Evolutionary conservation across 2,888 invertebrate genomes (phyloP), one percentile per base, ranked within the genome.

Genomic region (Terebella lapidaria): DNA sequence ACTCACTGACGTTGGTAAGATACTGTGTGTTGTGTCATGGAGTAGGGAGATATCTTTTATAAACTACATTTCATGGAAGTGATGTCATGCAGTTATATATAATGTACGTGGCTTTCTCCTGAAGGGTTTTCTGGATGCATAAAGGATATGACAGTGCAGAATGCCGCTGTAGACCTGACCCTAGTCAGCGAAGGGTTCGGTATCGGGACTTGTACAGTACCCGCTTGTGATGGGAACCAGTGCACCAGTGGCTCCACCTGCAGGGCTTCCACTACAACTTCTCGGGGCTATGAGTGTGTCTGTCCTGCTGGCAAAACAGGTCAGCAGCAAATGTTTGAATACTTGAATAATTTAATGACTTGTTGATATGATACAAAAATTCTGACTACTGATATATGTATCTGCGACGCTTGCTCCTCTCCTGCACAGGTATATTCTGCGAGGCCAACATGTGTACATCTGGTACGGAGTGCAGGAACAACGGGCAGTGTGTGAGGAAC

Each of bases 211-310:
- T 53, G 53, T 28, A 22, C 28, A 15, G 28, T 53, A 4, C 53
- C 53, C 10, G 27, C 53, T 27, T 53, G 53, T 53, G 53, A 53
- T 5, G 28, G 28, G 10, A 25, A 53, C 28, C 53, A 27, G 10
- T 53, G 53, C 22, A 15, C 27, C 29, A 22, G 15, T 5, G 29
- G 29, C 27, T 25, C 53, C 53, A 53, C 53, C 53, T 53, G 53
- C 22, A 25, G 53, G 10, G 10, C 53, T 53, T 26, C 25, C 22
- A 4, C 53, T 5, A 28, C 53, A 28, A 15, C 28, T 5, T 15
- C 15, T 15, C 5, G 5, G 22, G 28, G 53, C 4, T 53, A 53
- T 22, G 22, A 10, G 15, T 53, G 53, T 22, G 28, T 53, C 10
- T 53, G 53, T 28, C 53, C 53, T 18, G 10, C 28, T 27, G 53